Conservation (phyloP, 2,888 invertebrate genomes). For the Escarpia spicata region DNA sequence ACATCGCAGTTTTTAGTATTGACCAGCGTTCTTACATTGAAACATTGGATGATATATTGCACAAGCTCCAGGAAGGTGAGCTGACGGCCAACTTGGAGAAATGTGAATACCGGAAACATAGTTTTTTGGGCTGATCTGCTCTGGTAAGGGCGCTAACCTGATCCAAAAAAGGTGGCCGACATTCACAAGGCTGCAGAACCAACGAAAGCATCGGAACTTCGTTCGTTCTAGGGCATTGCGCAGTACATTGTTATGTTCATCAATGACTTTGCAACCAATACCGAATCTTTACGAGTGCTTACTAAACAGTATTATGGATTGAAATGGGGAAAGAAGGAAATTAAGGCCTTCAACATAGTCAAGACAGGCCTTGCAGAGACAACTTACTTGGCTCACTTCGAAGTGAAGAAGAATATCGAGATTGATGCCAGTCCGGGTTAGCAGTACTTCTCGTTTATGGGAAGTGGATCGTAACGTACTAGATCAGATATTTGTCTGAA, state of each 20-base stretch:
- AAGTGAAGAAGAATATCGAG: slow-evolving; percentile 35
- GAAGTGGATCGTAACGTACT: not conserved
- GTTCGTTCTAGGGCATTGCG: slow-evolving; percentile 45
- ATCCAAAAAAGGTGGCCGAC: slow-evolving; percentile 42
- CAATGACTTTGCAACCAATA: slow-evolving; percentile 39
- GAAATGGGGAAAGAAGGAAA: slow-evolving; percentile 39
- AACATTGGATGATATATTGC: too few species aligned
- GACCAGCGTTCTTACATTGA: slow-evolving; percentile 27
- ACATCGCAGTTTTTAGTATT: slow-evolving; percentile 33
- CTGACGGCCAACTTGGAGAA: not conserved
- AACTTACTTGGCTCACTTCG: slow-evolving; percentile 39
- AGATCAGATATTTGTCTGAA: not conserved
- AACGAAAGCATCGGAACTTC: slow-evolving; percentile 42
- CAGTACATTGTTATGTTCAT: slow-evolving; percentile 46
- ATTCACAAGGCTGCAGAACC: slow-evolving; percentile 34
- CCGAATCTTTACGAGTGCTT: slow-evolving; percentile 43
- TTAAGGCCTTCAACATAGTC: slow-evolving; percentile 40
- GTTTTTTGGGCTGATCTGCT: not conserved
- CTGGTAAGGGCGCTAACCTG: slow-evolving; percentile 30
- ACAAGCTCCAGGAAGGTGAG: slow-evolving; percentile 29
- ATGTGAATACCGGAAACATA: too few species aligned
- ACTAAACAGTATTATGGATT: slow-evolving; percentile 40
- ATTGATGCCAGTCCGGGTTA: slow-evolving; percentile 43
- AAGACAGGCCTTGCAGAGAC: not conserved
- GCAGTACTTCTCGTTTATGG: too few species aligned